Evolutionary conservation across 2,113 vertebrate species (phyloP), one percentile per base, ranked within the genome.

Genomic region (Podiceps cristatus): DNA sequence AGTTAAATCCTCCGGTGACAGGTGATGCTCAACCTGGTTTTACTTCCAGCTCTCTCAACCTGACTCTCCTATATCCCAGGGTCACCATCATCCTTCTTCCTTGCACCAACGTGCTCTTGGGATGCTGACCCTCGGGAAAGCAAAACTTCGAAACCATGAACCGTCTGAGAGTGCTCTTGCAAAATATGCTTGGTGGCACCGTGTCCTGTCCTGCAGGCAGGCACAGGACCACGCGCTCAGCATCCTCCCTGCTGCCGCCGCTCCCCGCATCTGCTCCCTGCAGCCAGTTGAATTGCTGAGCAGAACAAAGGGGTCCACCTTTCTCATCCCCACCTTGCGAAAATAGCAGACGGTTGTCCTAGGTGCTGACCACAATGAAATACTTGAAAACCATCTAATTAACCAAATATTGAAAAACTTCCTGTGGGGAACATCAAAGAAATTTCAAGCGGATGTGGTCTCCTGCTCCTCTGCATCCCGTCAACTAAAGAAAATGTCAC

Each of bases 11-110:
- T 94, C 67, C 83, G 8, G 0, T 86, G 94, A 89, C 86, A 93
- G 71, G 71, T 45, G 86, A 93, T 91, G 71, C 59, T 92, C 91
- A 91, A 86, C 52, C 14, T 94, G 66, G n/a, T 55, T 90, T 86
- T 83, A 91, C 24, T 73, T 81, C 50, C 59, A 92, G 44, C n/a
- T 77, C 49, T 23, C 17, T 22, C 37, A 72, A 17, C 33, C 49
- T 37, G 3, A 53, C 66, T 72, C 62, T 93, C 72, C 44, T 76
- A 1, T 82, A 55, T 87, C 58, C 53, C 15, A 85, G 27, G 22
- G 42, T 66, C 47, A 71, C n/a, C 37, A 58, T 68, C 59, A 71
- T 62, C 62, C 47, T 53, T 27, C 47, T 90, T 85, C 86, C 60
- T 10, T 79, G 29, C 60, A 86, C 66, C 42, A 75, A 56, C 20